Evolutionary conservation across 2,113 vertebrate species (phyloP), one percentile per base, ranked within the genome.

Genomic region (Sporophila hypoxantha): DNA sequence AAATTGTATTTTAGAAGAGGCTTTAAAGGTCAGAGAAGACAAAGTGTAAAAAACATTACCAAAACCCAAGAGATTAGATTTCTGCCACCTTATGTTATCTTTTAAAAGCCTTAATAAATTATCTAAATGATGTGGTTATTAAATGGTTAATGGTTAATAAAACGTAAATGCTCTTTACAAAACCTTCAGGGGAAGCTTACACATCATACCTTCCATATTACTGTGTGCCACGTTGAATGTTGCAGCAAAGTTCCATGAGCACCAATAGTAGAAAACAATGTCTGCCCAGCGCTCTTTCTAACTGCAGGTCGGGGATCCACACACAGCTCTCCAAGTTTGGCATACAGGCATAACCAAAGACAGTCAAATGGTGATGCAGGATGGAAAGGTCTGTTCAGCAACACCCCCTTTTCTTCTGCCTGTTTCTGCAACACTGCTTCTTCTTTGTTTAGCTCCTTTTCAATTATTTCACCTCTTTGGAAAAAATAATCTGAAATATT

Each of bases 401-500:
- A 83, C 82, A 99, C 97, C 22, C 99, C 98, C 62, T 97, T 98
- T 94, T 99, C 99, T 94, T 97, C 96, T 20, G 99, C 99, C 93
- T 99, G 98, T 92, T 99, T 98, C 95, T 98, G 97, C 66, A 98
- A 96, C 21, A 96, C 84, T 39, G 97, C 98, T 93, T 99, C 99
- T 95, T 99, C 99, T 82, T 96, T 97, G 93, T 98, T 98, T 85
- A 99, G 89, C 83, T 99, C 99, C 82, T 98, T 98, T 74, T 98
- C 99, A 96, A 99, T 99, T 85, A 97, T 96, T 91, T 99, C 99
- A 19, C 98, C 98, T 95, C 99, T 97, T 98, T 99, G 99, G 95
- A 99, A 99, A 97, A 99, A 99, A 96, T 99, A 99, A 96, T 99
- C 99, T 2, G 99, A 99, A 97, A 99, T 99, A 96, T 99, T 99